These are phyloP conservation scores for Ptilorrhoa leucosticta DNA, from an alignment of 2,113 vertebrate genomes.

Conservation along the genomic window DNA sequence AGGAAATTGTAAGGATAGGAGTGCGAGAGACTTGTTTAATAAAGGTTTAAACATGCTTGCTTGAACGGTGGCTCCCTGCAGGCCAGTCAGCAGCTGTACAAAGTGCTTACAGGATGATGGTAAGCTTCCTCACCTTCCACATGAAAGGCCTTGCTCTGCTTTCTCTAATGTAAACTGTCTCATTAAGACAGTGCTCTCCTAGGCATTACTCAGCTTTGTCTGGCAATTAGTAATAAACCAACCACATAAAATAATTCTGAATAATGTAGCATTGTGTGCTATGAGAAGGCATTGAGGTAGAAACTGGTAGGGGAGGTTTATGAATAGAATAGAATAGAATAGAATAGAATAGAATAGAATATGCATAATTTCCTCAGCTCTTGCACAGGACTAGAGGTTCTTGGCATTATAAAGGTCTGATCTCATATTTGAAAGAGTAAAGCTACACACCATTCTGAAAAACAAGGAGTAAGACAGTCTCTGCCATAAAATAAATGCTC, in stretches of 20 bases:
- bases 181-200: neutral
- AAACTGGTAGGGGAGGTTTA: neutral
- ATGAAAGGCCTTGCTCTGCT: constrained; percentile 19
- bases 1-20: neutral
- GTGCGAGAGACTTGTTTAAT: neutral
- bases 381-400: neutral
- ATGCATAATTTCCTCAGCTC: neutral
- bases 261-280: neutral
- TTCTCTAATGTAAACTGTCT: neutral
- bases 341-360: neutral
- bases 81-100: neutral
- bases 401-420: neutral
- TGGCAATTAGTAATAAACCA: neutral
- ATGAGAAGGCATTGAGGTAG: neutral
- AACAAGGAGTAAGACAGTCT: neutral
- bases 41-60: neutral
- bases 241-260: neutral
- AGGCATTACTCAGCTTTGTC: neutral
- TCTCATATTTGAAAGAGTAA: neutral
- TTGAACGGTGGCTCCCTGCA: neutral
- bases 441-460: neutral
- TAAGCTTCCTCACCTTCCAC: constrained; percentile 1
- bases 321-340: neutral
- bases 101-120: neutral
- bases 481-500: neutral